These are phyloP conservation scores for Poecile montanus DNA, from an alignment of 2,797 vertebrate species.

Conservation along the genomic window DNA sequence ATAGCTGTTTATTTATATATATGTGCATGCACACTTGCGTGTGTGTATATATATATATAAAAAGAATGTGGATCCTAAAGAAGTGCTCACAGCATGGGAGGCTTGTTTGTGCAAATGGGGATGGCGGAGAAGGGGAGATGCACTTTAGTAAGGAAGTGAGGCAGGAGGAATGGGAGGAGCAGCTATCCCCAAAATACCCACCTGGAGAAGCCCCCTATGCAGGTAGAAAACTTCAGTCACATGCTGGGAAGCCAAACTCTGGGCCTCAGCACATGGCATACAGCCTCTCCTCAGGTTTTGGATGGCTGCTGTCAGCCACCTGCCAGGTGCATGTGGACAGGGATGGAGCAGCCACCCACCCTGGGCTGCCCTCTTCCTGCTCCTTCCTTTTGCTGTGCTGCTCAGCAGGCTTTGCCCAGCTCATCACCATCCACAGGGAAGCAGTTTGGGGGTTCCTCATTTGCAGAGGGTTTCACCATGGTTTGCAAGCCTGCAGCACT, in stretches of 20 bases:
- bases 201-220: neutral
- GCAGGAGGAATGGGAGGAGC: neutral
- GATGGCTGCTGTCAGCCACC: neutral
- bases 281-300: neutral
- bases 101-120: neutral
- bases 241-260: neutral
- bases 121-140: neutral
- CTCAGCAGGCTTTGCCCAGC: neutral
- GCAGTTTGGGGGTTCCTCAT: neutral
- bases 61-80: neutral
- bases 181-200: neutral
- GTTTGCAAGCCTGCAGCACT: neutral
- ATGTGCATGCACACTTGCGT: neutral
- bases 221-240: neutral
- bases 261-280: accelerated
- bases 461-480: accelerated
- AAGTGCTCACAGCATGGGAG: neutral
- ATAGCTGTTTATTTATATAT: constrained; percentile 47
- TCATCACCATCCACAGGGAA: neutral
- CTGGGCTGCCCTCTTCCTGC: neutral
- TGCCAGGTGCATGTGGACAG: neutral
- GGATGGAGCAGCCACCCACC: neutral
- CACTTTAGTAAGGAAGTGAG: neutral
- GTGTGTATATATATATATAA: neutral
- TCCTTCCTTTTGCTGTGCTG: neutral